These are phyloP conservation scores for Sebastes minor DNA, from an alignment of 2,797 vertebrate genomes.

Conservation along the genomic window DNA sequence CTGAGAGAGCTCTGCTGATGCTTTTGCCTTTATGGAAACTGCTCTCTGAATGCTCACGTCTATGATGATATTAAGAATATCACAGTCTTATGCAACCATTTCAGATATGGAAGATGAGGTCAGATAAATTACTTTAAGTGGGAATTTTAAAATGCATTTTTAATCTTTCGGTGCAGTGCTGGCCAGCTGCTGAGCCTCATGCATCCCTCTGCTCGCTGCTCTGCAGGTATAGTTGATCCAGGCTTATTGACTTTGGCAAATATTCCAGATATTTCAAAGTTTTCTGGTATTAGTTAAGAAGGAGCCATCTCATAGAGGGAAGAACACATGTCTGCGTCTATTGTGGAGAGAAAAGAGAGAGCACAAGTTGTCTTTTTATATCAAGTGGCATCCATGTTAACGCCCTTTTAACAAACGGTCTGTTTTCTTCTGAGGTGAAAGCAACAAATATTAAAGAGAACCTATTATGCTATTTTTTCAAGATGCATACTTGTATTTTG, in stretches of 20 bases:
- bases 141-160: background rate
- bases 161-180: background rate
- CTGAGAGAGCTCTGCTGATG: background rate
- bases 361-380: background rate
- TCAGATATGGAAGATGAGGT: background rate
- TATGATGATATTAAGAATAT: background rate
- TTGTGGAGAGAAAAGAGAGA: constrained; percentile 9
- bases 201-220: constrained; percentile 26
- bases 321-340: constrained; percentile 42
- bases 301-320: constrained; percentile 25
- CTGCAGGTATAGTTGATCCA: constrained; percentile 58
- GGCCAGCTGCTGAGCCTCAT: background rate
- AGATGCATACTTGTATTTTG: too few species aligned
- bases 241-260: constrained; percentile 62
- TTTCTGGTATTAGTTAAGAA: constrained; percentile 58
- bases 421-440: background rate
- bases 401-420: constrained; percentile 1
- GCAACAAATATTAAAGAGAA: background rate
- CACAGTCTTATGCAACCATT: background rate
- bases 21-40: background rate
- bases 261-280: constrained; percentile 51
- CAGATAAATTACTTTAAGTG: background rate
- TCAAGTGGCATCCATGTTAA: background rate
- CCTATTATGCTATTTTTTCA: fast-evolving
- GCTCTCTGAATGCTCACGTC: background rate